phyloP scores from a whole-genome alignment of 2,797 vertebrate species.

The Ciconia nigra region DNA sequence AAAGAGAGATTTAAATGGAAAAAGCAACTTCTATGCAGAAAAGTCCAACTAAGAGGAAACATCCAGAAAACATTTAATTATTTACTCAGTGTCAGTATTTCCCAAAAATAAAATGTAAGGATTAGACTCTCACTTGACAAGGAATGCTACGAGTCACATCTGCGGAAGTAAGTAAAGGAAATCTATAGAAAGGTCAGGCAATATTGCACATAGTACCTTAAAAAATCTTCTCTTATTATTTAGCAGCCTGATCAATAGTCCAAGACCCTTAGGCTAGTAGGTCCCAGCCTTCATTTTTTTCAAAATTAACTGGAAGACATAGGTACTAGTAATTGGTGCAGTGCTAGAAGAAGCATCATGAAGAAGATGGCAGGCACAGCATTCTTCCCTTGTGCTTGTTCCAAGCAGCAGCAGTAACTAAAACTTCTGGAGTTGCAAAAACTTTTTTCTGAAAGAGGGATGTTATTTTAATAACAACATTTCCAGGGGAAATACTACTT shows the following conservation, averaged over 20 bases:
- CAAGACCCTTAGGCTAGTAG: neutral
- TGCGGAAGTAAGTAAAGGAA: neutral
- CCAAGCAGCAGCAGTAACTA: neutral
- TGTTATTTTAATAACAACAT: neutral
- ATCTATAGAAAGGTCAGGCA: neutral
- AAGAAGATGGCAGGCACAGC: neutral
- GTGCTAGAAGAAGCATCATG: neutral
- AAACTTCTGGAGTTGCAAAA: neutral
- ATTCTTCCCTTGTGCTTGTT: neutral
- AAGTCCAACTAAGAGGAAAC: neutral
- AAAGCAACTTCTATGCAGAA: neutral
- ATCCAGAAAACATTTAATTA: neutral
- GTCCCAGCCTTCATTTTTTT: neutral
- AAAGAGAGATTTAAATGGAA: neutral
- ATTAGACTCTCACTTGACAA: neutral
- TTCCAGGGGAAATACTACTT: neutral
- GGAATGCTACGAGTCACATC: neutral
- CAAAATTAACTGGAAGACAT: neutral
- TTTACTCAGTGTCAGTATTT: neutral
- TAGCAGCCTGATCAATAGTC: neutral
- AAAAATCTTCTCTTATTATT: neutral
- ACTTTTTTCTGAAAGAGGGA: neutral
- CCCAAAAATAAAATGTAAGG: neutral
- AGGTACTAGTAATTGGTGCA: neutral
- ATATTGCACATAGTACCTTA: neutral